Evolutionary conservation across 2,797 vertebrate genomes (phyloP).

Genomic region (Balearica regulorum): DNA sequence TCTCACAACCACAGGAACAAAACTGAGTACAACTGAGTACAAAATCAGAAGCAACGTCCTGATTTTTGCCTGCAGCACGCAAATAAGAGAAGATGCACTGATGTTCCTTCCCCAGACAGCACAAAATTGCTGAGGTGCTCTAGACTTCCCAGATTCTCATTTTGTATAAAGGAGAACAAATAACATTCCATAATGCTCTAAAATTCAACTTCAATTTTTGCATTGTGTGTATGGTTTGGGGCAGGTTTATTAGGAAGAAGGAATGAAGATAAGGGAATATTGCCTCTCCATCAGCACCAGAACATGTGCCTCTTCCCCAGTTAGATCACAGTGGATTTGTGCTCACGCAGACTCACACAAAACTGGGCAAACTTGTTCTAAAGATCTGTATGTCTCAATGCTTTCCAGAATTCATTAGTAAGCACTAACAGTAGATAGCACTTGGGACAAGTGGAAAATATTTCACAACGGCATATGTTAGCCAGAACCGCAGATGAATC

Average conservation of each 20-base stretch:
- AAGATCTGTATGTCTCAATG: neutral
- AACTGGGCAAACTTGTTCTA: neutral
- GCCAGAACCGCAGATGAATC: neutral
- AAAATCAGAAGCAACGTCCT: neutral
- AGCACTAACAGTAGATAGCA: neutral
- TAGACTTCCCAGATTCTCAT: neutral
- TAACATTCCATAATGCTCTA: neutral
- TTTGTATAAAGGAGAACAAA: neutral
- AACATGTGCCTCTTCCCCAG: fast-evolving
- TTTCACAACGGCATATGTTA: neutral
- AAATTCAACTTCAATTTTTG: neutral
- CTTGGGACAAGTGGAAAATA: neutral
- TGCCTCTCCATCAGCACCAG: neutral
- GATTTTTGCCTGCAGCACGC: neutral
- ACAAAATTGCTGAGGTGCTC: neutral
- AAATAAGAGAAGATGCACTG: neutral
- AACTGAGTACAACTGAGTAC: too few relatives aligned
- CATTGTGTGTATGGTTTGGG: neutral
- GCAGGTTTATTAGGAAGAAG: neutral
- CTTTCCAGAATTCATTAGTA: neutral
- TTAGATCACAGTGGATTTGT: neutral
- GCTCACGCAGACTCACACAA: neutral
- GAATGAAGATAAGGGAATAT: neutral
- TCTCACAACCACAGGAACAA: neutral
- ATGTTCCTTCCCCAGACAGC: neutral